Base-by-base conservation (phyloP, 2,888 invertebrate genomes). In the Athetis lepigone region DNA sequence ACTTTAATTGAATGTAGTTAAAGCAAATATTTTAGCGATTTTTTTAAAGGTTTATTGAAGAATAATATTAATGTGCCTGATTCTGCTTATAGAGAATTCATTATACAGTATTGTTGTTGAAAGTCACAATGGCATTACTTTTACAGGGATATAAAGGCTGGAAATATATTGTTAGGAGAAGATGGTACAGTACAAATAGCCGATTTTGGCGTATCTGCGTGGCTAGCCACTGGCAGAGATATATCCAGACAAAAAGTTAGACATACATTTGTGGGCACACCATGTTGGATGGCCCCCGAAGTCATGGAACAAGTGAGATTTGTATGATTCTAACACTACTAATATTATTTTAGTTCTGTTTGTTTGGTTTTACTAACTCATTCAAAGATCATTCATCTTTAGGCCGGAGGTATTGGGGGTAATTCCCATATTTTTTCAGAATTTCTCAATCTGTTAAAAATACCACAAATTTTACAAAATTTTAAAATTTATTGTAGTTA, bases 201-300 rank as follows among this genome's bases (percentile, higher is more conserved):
- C 13, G 99, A 99, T 94, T 99, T 99, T 89, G 99, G 99, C 63
- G 99, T 99, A 0, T 98, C 99, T 74, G 99, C 99, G 1, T 99
- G 99, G 99, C 92, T 99, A 80, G 98, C 99, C 7, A 98, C 98
- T 0, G 99, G 98, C 4, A 96, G 98, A 58, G 99, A 99, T 91
- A 94, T 98, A 67, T 98, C 98, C 5, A 96, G 99, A 49, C 99
- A 99, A 91, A 98, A 98, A 95, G 98, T 99, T 21, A 96, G 99
- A 40, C 99, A 99, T 90, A 99, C 99, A 0, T 99, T 99, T 92
- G 99, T 99, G 1, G 99, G 99, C 11, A 99, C 99, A 0, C 99
- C 99, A 0, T 99, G 99, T 88, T 99, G 99, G 99, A 99, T 99
- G 99, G 99, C 99, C 2, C 99, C 99, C 1, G 99, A 99, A 95